Evolutionary conservation across 2,113 vertebrate species (phyloP), one percentile per base, ranked within the genome.

Genomic region (human (Homo sapiens)): DNA sequence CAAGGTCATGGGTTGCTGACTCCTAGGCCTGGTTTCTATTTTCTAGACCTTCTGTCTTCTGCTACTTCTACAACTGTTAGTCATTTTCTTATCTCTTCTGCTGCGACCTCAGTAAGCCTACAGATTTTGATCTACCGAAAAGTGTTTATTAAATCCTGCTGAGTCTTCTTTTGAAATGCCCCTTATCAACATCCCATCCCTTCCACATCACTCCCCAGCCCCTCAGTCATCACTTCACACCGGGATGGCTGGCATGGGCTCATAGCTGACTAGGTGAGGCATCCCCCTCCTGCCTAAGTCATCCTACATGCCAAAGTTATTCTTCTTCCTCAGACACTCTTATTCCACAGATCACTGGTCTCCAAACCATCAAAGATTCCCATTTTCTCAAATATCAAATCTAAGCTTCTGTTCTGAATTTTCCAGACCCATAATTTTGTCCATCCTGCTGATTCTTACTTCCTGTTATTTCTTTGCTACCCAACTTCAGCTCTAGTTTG

Each of bases 141-240:
- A 97, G 97, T 96, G 95, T 97, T 98, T 97, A 98, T 98, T 97
- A 93, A 98, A 96, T 96, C 97, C 97, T 96, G 93, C 97, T 97
- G 97, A 95, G 86, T 96, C 96, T 96, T 93, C 94, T 96, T 97
- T 97, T 97, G 98, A 97, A 98, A 97, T 94, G 83, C 55, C 52
- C 96, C 89, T 97, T 87, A 93, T 35, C 90, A 55, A 38, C n/a
- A 89, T 79, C 85, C 90, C 48, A 92, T 82, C 81, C 61, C 73
- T 80, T 91, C 90, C 18, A 87, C 32, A 17, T 85, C 89, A 72
- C 32, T 70, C 66, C 89, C 89, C 17, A 0, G 16, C 66, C 57
- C 50, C 93, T 80, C 22, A 45, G 72, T 30, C 93, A 90, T 98
- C 97, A 93, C 93, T 87, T 97, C 90, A 97, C 96, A 97, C 97